Base-by-base conservation (phyloP, 2,113 vertebrate species). In the Aspidoscelis tigris region DNA sequence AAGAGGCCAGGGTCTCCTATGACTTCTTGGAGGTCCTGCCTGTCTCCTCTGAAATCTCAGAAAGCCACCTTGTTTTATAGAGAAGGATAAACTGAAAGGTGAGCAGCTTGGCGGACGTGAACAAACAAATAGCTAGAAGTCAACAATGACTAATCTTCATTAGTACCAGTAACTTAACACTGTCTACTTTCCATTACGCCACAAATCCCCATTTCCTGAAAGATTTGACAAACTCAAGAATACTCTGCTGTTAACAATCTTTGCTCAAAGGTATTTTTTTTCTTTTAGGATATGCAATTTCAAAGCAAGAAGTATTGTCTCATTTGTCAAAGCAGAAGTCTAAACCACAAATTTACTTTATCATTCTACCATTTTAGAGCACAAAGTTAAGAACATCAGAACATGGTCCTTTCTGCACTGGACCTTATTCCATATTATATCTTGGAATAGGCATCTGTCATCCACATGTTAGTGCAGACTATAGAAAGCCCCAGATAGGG, bases 51-150 rank as follows among this genome's bases (percentile, higher is more conserved):
- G 12, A 4, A 16, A 3, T 41, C 55, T 76, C 21, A 8, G 16
- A 14, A 83, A 22, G 44, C 21, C 55, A 65, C 53, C 69, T 84
- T 26, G 20, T 65, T 44, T 50, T 70, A 53, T 72, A 74, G 21
- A 58, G 61, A 50, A 53, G 43, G 50, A 73, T 18, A 53, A 74
- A 53, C n/a, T 22, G n/a, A 47, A 41, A 26, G n/a, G 21, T 61
- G 78, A 47, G 41, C 47, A 83, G 8, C 50, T 20, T 64, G 18
- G 44, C 3, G n/a, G 55, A 79, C 16, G n/a, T 66, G 70, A 70
- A 50, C 21, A 85, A 84, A 84, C 47, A 65, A 50, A 72, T 6
- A 39, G 55, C 70, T 74, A 74, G 58, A 79, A 79, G 43, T 84
- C 55, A 85, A 85, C 83, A 80, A 66, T 20, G 71, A 66, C 70